Conservation (phyloP, 1,140 invertebrate genomes). For the Homarus americanus region DNA sequence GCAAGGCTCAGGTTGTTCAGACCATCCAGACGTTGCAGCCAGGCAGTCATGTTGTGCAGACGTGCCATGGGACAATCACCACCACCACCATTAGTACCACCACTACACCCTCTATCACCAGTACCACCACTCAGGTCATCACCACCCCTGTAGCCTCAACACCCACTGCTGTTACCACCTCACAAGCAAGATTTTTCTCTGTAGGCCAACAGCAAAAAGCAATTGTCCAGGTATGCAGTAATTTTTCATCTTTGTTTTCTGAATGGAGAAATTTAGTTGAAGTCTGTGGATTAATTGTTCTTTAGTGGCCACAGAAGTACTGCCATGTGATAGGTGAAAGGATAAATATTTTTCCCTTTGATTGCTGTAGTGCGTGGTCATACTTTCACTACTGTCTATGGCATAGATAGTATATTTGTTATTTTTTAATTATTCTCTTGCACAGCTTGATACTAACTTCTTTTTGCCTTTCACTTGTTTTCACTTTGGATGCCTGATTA, state of each 20-base stretch:
- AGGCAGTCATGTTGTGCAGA: constrained; percentile 41
- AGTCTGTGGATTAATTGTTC: no score
- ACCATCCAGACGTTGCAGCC: constrained; percentile 57
- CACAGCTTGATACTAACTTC: no score
- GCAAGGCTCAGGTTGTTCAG: constrained; percentile 53
- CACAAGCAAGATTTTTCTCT: constrained; percentile 62
- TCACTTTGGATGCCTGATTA: no score
- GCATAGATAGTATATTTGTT: no score
- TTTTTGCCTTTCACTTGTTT: no score
- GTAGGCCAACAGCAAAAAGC: constrained; percentile 61
- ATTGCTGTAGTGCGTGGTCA: no score
- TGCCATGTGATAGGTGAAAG: no score
- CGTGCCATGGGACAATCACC: background rate
- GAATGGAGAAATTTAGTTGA: background rate
- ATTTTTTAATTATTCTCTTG: background rate
- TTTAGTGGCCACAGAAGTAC: no score
- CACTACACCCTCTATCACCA: constrained; percentile 30
- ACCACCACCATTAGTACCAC: constrained; percentile 34
- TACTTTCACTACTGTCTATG: no score
- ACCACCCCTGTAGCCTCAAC: constrained; percentile 17
- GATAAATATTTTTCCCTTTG: no score
- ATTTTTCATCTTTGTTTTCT: background rate
- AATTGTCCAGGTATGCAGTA: constrained; percentile 55
- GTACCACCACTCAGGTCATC: constrained; percentile 18
- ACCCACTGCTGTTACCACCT: background rate